Base-by-base conservation (phyloP, 2,113 vertebrate species). In the Dromas ardeola region DNA sequence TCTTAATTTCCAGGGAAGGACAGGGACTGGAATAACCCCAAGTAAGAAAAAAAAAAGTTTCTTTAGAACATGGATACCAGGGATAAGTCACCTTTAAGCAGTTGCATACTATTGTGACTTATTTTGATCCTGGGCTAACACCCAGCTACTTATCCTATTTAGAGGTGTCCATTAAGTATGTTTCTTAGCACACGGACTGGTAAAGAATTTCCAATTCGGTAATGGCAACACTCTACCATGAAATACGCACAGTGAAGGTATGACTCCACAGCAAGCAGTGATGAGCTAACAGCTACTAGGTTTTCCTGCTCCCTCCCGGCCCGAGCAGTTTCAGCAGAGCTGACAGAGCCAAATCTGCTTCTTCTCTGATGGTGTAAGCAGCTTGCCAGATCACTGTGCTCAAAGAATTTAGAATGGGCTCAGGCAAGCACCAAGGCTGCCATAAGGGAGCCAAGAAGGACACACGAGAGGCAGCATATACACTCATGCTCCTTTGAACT, bases 1-100 rank as follows among this genome's bases (percentile, higher is more conserved):
- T 70, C 21, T 47, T 49, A 4, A 78, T 53, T 84, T 78, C 81
- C 52, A 81, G 15, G 29, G 19, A 89, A 74, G 27, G 32, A 49
- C 25, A 87, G 20, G 10, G 43, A 84, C 13, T 66, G 4, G 15
- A 85, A 38, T 26, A 63, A 78, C 3, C 20, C 21, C 27, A 63
- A 25, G 58, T 58, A 49, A 30, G 15, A 63, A 80, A 61, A 43
- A n/a, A 66, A 58, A 77, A 43, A 29, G 4, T 42, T 43, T 73
- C 45, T 42, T 63, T 3, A 38, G n/a, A 62, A 27, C 25, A 53
- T 0, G 6, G 34, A 1, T 38, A 49, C 14, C 38, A 40, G 15
- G 9, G 9, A 18, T 36, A 82, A 77, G 20, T n/a, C 73, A 78
- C 50, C 45, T 69, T 65, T 27, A 66, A 36, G 36, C 5, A 5